These are phyloP conservation scores for Seriola aureovittata DNA, from an alignment of 2,113 vertebrate genomes.

Conservation along the genomic window DNA sequence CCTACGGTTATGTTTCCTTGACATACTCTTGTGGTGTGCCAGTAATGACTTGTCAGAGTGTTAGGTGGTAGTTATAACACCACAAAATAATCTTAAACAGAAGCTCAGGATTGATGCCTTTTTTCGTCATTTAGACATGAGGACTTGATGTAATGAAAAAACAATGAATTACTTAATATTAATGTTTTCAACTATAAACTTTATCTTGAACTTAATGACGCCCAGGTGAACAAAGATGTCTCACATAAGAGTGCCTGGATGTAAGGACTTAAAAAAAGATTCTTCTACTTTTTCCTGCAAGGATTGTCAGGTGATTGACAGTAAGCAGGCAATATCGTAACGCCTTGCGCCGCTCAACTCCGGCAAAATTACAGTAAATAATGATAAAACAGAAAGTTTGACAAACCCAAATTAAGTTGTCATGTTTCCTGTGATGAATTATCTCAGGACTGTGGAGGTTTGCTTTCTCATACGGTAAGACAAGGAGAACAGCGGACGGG, in stretches of 20 bases:
- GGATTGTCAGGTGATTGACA: conserved; percentile 41
- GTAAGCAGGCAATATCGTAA: background rate
- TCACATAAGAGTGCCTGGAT: background rate
- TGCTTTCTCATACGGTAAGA: conserved; percentile 15
- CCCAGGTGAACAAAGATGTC: background rate
- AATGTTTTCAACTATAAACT: background rate
- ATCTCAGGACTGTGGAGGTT: conserved; percentile 23
- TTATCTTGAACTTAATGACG: background rate
- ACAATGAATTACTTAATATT: background rate
- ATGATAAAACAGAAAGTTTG: conserved; percentile 55
- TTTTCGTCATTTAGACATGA: no score
- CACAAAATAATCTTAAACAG: background rate
- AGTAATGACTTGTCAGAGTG: background rate
- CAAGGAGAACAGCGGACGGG: background rate
- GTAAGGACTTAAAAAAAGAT: background rate
- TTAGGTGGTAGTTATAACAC: background rate
- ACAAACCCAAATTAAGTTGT: conserved; percentile 63
- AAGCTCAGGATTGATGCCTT: background rate
- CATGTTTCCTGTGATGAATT: conserved; percentile 53
- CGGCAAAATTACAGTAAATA: conserved; percentile 30
- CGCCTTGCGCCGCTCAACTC: conserved; percentile 6
- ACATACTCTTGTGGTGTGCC: background rate
- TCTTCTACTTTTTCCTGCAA: background rate
- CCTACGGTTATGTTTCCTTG: background rate
- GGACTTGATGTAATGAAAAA: no score